Conservation (phyloP, 2,888 invertebrate genomes). For the Magallana nippona region DNA sequence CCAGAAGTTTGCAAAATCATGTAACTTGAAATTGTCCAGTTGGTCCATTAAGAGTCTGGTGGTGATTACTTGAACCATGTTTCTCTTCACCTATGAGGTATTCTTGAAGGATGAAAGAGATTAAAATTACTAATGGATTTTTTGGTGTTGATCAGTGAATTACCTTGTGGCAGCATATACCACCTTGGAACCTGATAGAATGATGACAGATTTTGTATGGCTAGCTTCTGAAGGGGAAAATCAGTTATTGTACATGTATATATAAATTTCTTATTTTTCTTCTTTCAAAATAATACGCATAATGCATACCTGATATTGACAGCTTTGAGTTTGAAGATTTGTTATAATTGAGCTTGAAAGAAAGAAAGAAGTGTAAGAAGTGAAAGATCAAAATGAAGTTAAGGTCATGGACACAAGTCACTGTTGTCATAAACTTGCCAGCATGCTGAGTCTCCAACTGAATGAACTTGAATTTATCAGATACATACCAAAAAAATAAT, state of each 20-base stretch:
- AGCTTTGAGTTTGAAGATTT: no score
- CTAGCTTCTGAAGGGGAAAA: no score
- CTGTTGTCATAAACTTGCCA: constrained; percentile 15
- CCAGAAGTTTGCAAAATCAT: not conserved
- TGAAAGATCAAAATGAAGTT: not conserved
- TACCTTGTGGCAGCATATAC: not conserved
- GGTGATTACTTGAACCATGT: not conserved
- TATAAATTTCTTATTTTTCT: no score
- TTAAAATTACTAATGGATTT: not conserved
- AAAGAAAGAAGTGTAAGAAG: not conserved
- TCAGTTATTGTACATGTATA: no score
- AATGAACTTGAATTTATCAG: constrained; percentile 18
- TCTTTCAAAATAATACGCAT: no score
- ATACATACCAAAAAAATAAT: constrained; percentile 10
- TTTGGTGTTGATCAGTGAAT: not conserved
- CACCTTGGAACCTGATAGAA: not conserved
- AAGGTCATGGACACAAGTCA: not conserved
- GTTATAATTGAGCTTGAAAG: not conserved
- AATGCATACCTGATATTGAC: no score
- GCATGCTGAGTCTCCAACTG: not conserved
- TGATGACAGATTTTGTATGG: not conserved
- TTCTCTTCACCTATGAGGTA: not conserved
- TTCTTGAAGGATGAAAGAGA: not conserved
- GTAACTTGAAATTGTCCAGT: constrained; percentile 2
- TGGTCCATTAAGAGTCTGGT: not conserved